These are phyloP conservation scores for Bellardia bayeri DNA, from an alignment of 2,888 invertebrate genomes.

Conservation along the genomic window DNA sequence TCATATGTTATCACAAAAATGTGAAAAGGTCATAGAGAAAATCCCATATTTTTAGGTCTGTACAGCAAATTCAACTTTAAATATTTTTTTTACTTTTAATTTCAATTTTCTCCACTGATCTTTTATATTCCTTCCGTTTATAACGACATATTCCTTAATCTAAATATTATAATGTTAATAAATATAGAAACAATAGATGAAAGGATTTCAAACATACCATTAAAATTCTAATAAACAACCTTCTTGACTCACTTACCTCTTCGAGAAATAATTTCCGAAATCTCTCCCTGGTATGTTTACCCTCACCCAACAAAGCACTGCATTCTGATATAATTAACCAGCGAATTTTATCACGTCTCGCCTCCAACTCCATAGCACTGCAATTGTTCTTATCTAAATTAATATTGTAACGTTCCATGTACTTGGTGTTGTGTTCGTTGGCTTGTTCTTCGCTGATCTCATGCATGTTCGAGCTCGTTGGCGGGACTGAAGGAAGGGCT, in stretches of 20 bases:
- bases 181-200: too few relatives aligned
- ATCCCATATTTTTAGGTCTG: too few relatives aligned
- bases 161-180: too few relatives aligned
- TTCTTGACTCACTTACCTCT: conserved; percentile 79
- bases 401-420: conserved; percentile 82
- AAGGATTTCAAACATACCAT: too few relatives aligned
- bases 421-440: conserved; percentile 74
- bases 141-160: too few relatives aligned
- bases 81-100: too few relatives aligned
- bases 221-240: neutral
- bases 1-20: too few relatives aligned
- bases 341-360: conserved; percentile 83
- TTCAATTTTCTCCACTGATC: too few relatives aligned
- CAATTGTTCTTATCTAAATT: conserved; percentile 83
- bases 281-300: conserved; percentile 83
- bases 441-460: conserved; percentile 80
- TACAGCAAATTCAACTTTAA: too few relatives aligned
- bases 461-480: conserved; percentile 75
- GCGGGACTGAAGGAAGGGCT: neutral
- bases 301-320: conserved; percentile 83
- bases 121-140: too few relatives aligned
- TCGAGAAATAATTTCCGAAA: conserved; percentile 83
- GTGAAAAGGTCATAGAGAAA: too few relatives aligned
- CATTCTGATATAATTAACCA: conserved; percentile 84
- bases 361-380: conserved; percentile 84